Base-by-base conservation (phyloP, 2,113 vertebrate genomes). In the Pithys albifrons region DNA sequence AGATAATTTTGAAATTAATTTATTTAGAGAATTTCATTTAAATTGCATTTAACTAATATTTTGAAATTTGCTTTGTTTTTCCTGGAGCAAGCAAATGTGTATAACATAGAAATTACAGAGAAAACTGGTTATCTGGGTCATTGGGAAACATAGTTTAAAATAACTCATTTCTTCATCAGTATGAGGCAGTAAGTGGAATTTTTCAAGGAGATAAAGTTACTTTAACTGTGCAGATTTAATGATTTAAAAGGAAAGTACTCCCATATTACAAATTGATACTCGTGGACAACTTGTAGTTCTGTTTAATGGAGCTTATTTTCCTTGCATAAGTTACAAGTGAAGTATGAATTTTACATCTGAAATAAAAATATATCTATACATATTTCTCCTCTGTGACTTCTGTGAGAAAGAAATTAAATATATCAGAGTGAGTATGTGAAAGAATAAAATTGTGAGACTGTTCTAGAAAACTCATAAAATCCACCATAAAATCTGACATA, bases 251-350 rank as follows among this genome's bases (percentile, higher is more conserved):
- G 57, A 96, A 98, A 97, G 72, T 82, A 89, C 71, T 97, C 95
- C 95, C 96, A 84, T 94, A 89, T 65, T 70, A 64, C 97, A 98
- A 95, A 97, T 97, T 89, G 83, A 91, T 94, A 57, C 94, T 97
- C 46, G 62, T 33, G 93, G 94, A 91, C 85, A 97, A 95, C 95
- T 96, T 96, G 91, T 93, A 93, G 62, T 77, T 90, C 93, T 95
- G 85, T 95, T 97, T 98, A 97, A 97, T 97, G 96, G 96, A 95
- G 77, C 74, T 96, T 95, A 74, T 97, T 97, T 97, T 96, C 82
- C 80, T 95, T 96, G 71, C 89, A 85, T 95, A 98, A 95, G 89
- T 97, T 97, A 97, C 85, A 95, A 97, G 72, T 75, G 91, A 96
- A 24, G 70, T 54, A 92, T 96, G 86, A 97, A 96, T 97, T 97